Conservation (phyloP, 2,888 invertebrate species). For the Amaurobius ferox region DNA sequence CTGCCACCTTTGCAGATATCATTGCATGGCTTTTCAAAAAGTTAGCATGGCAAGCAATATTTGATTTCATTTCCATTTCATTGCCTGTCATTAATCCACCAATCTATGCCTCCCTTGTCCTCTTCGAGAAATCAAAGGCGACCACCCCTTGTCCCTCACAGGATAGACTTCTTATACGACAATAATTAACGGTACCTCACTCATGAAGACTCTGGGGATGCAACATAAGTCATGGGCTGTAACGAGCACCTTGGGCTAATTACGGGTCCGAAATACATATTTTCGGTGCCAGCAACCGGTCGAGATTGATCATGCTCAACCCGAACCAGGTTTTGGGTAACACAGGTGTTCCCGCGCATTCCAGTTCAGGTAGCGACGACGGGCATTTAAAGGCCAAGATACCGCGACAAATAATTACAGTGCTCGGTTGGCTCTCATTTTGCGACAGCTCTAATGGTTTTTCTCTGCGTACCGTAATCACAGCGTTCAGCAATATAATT, state of each 20-base stretch:
- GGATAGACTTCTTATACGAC: no score
- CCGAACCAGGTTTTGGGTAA: constrained; percentile 67
- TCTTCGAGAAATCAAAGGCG: no score
- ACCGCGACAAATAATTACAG: constrained; percentile 71
- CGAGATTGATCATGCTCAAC: constrained; percentile 69
- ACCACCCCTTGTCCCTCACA: no score
- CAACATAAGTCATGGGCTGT: constrained; percentile 53
- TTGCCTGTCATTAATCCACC: no score
- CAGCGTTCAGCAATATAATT: constrained; percentile 35
- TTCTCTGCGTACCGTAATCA: constrained; percentile 43
- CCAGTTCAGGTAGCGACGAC: constrained; percentile 64
- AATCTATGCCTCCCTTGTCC: no score
- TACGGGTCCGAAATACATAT: constrained; percentile 27
- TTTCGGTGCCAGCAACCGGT: constrained; percentile 17
- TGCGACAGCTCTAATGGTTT: constrained; percentile 63
- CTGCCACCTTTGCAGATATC: no score
- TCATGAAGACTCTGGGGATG: background rate
- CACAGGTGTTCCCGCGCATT: constrained; percentile 67
- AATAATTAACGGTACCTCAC: constrained; percentile 64
- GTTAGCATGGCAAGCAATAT: no score
- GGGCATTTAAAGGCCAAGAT: constrained; percentile 13
- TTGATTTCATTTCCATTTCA: no score
- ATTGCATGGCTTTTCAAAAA: no score
- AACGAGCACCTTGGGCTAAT: constrained; percentile 69
- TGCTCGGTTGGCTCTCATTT: constrained; percentile 48